Evolutionary conservation across 2,113 vertebrate genomes (phyloP).

Genomic region (Podilymbus podiceps): DNA sequence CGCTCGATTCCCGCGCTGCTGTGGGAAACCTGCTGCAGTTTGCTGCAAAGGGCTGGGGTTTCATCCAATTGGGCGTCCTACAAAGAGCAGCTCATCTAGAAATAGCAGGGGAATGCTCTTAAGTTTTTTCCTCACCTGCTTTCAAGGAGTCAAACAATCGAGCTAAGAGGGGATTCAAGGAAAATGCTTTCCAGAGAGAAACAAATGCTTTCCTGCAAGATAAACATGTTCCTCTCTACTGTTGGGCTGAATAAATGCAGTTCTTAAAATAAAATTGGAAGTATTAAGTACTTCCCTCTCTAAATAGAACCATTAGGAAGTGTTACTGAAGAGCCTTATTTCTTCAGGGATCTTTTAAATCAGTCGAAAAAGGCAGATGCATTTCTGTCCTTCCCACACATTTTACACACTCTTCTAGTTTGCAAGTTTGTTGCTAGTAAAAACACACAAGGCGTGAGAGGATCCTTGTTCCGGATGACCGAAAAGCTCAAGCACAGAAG

Average conservation of each 20-base stretch:
- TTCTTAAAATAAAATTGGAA: neutral
- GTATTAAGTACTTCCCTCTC: neutral
- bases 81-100: neutral
- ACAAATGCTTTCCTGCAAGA: neutral
- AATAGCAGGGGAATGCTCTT: neutral
- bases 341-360: neutral
- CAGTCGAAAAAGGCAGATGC: too few species aligned
- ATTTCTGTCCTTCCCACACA: neutral
- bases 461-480: neutral
- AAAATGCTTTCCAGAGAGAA: neutral
- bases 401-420: neutral
- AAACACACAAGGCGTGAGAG: neutral
- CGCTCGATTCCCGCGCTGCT: accelerated
- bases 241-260: neutral
- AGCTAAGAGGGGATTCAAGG: neutral
- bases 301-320: neutral
- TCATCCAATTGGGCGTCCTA: accelerated
- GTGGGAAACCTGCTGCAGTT: neutral
- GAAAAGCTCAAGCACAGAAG: neutral
- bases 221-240: neutral
- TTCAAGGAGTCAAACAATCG: neutral
- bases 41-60: neutral
- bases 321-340: neutral
- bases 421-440: neutral
- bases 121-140: neutral